phyloP scores from a whole-genome alignment of 2,113 vertebrate genomes.

The Panurus biarmicus region DNA sequence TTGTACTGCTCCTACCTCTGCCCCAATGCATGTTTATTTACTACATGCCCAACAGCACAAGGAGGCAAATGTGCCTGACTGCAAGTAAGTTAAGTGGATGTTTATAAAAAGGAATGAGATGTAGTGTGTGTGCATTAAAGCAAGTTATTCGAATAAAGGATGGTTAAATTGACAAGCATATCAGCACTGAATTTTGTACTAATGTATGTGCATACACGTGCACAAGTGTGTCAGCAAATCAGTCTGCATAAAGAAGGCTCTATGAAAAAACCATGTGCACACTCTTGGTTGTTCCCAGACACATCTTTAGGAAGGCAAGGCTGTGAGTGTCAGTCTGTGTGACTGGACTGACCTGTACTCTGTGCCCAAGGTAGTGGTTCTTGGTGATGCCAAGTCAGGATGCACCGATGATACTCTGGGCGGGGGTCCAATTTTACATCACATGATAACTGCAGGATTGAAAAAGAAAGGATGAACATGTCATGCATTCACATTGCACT shows the following conservation, averaged over 20 bases:
- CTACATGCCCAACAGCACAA: background rate
- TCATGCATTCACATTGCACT: background rate
- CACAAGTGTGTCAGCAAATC: background rate
- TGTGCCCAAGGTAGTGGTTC: conserved; percentile 99
- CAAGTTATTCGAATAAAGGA: background rate
- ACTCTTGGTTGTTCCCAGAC: background rate
- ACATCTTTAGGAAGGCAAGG: background rate
- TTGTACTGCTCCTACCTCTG: background rate
- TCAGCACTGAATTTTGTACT: background rate
- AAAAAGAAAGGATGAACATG: conserved; percentile 19
- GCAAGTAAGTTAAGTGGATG: background rate
- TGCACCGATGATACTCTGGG: conserved; percentile 99
- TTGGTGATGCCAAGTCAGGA: conserved; percentile 99
- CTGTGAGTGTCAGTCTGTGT: background rate
- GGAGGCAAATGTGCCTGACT: background rate
- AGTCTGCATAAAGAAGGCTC: background rate
- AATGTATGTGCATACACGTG: background rate
- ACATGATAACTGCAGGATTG: conserved; percentile 87
- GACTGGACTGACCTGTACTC: conserved; percentile 88
- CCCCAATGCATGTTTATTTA: background rate
- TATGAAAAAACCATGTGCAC: background rate
- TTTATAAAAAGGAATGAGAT: background rate
- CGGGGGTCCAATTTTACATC: conserved; percentile 98
- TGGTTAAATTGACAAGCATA: background rate
- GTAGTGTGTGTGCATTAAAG: background rate